Percentiles rank a stretch among this genome's conserved stretches.
Evolutionary conservation across 1,140 invertebrate genomes (phyloP).

Genomic region (Macrosteles quadrilineatus): DNA sequence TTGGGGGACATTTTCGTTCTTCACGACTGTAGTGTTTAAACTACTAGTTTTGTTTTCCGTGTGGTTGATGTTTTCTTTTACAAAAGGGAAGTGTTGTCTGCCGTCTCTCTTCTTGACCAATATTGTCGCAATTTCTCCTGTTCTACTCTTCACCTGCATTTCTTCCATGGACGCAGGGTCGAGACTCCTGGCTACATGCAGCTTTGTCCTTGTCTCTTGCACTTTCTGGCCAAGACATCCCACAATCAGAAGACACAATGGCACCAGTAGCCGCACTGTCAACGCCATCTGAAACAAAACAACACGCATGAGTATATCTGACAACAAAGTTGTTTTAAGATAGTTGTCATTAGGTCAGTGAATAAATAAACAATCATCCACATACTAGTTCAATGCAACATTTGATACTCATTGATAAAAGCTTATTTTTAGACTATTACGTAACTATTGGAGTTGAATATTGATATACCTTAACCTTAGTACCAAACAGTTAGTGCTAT

Average conservation of each 20-base stretch:
- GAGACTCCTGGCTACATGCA: constrained; percentile 74
- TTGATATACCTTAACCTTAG: no score
- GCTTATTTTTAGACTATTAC: no score
- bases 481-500: no score
- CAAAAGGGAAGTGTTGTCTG: constrained; percentile 17
- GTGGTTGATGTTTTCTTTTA: neutral
- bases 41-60: neutral
- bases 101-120: constrained; percentile 72
- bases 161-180: constrained; percentile 73
- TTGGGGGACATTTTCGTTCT: neutral
- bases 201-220: constrained; percentile 63
- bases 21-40: neutral
- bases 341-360: no score
- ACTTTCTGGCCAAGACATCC: constrained; percentile 5
- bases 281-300: constrained; percentile 13
- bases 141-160: constrained; percentile 69
- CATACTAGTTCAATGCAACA: no score
- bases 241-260: neutral
- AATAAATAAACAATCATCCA: no score
- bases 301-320: no score
- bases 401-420: no score
- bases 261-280: constrained; percentile 5
- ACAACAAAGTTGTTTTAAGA: no score
- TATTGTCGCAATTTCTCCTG: constrained; percentile 71
- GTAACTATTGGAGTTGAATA: no score